phyloP scores from a whole-genome alignment of 2,113 vertebrate species.

The Polypterus senegalus region DNA sequence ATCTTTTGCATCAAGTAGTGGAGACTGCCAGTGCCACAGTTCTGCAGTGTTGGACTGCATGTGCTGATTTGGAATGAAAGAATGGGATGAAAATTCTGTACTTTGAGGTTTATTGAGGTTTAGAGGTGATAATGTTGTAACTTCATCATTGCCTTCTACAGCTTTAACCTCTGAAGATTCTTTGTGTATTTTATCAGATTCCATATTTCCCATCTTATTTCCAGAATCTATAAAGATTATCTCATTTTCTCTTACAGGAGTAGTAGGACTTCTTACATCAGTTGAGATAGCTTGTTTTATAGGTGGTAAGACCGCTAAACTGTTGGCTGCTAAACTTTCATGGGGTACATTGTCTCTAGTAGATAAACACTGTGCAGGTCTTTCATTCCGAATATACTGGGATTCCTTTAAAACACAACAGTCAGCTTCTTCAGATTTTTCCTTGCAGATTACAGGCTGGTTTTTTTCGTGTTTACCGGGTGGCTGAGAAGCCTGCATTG shows the following conservation, averaged over 20 bases:
- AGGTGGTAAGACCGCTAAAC: slow-evolving; percentile 39
- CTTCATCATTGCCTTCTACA: slow-evolving; percentile 3
- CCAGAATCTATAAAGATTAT: neutral
- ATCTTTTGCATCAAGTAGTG: slow-evolving; percentile 23
- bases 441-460: slow-evolving; percentile 3
- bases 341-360: slow-evolving; percentile 11
- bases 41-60: slow-evolving; percentile 4
- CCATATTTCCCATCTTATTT: slow-evolving; percentile 7
- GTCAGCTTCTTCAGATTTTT: slow-evolving; percentile 1
- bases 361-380: slow-evolving; percentile 10
- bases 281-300: slow-evolving; percentile 22
- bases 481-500: slow-evolving; percentile 1
- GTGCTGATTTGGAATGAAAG: slow-evolving; percentile 1
- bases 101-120: slow-evolving; percentile 9
- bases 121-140: slow-evolving; percentile 7
- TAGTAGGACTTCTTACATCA: slow-evolving; percentile 4
- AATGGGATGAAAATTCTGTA: neutral
- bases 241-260: slow-evolving; percentile 12
- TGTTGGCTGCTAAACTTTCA: slow-evolving; percentile 32
- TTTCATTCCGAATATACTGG: neutral
- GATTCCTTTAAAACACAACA: neutral
- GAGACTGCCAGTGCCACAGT: slow-evolving; percentile 20
- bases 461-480: neutral
- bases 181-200: neutral
- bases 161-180: slow-evolving; percentile 10